These are phyloP conservation scores for Sinosuthora webbiana DNA, from an alignment of 2,113 vertebrate species.

Conservation along the genomic window DNA sequence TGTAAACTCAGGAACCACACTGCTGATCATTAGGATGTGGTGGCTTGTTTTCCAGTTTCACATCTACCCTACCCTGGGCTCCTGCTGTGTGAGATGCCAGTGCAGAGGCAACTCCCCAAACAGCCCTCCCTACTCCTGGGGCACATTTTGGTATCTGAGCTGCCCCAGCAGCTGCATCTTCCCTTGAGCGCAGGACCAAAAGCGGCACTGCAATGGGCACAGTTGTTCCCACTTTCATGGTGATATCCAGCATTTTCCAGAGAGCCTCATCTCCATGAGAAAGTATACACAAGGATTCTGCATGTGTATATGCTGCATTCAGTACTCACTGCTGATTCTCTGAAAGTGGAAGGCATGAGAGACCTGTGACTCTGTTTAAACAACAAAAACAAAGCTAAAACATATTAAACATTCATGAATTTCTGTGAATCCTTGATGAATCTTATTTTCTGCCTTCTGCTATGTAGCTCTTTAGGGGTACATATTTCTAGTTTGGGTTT, in stretches of 20 bases:
- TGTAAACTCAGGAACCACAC: neutral
- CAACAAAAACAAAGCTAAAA: neutral
- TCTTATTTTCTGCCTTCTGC: neutral
- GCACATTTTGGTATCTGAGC: accelerated
- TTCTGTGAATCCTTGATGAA: neutral
- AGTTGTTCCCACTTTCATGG: neutral
- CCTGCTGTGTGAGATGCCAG: neutral
- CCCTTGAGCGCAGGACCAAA: neutral
- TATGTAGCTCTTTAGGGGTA: neutral
- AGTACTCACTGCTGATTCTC: neutral
- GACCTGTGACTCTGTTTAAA: neutral
- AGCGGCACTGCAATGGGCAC: accelerated
- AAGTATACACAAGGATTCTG: neutral
- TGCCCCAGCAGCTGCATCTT: neutral
- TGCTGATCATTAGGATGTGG: neutral
- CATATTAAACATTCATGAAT: neutral
- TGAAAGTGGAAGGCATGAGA: neutral
- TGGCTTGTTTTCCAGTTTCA: neutral
- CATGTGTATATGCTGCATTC: accelerated
- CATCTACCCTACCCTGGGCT: neutral
- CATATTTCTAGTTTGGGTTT: neutral
- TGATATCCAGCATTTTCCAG: neutral
- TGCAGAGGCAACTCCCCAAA: neutral
- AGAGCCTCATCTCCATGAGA: neutral
- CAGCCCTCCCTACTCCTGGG: neutral